These are phyloP conservation scores for Drosophila cardini DNA, from an alignment of 1,140 invertebrate genomes.

Conservation along the genomic window DNA sequence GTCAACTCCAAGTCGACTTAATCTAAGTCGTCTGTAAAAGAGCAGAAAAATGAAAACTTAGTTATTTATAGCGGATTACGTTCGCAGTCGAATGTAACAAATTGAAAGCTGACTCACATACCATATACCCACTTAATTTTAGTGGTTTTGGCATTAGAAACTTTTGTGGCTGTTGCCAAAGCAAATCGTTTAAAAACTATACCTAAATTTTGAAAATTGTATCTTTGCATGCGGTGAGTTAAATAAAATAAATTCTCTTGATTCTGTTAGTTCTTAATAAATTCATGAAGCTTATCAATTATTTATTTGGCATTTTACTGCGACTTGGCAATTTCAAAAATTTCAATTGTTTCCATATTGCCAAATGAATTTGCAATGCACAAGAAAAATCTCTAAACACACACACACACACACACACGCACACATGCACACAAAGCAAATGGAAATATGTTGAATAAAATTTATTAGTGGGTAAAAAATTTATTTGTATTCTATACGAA, in stretches of 20 bases:
- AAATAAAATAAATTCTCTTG: constrained; percentile 9
- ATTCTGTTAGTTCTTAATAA: background rate
- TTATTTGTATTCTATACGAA: constrained; percentile 24
- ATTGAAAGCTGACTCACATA: constrained; percentile 47
- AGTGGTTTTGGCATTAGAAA: constrained; percentile 41
- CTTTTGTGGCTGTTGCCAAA: constrained; percentile 5
- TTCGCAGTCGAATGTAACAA: constrained; percentile 37
- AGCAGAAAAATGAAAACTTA: constrained; percentile 42
- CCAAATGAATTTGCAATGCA: constrained; percentile 36
- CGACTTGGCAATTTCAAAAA: constrained; percentile 47
- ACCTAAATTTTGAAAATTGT: background rate
- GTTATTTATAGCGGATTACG: constrained; percentile 58
- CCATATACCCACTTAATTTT: constrained; percentile 48
- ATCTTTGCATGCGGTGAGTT: background rate
- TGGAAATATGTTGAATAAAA: constrained; percentile 40
- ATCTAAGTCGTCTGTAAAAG: constrained; percentile 35
- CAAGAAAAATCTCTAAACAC: constrained; percentile 19
- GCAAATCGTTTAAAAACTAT: background rate
- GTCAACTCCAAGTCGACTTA: constrained; percentile 16
- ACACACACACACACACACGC: background rate
- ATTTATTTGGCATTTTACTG: constrained; percentile 23
- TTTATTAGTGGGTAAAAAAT: constrained; percentile 71
- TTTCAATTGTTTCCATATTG: constrained; percentile 36
- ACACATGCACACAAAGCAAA: background rate
- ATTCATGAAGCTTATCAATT: constrained; percentile 34